Evolutionary conservation across 2,888 invertebrate species (phyloP), one percentile per base, ranked within the genome.

Genomic region (Dicyrtoma fusca): DNA sequence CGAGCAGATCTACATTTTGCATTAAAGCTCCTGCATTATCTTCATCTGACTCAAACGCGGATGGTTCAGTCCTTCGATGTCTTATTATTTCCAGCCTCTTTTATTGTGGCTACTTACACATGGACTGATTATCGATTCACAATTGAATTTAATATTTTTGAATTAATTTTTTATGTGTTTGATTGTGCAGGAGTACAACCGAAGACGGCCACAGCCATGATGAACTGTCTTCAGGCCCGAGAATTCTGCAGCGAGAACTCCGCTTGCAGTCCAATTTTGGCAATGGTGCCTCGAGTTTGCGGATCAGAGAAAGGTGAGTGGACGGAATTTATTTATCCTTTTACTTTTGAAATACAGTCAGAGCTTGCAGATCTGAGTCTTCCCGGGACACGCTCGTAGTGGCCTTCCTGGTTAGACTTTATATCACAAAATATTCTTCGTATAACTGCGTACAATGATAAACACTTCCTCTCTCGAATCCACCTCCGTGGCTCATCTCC

Each of bases 241-340:
- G 92, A 94, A 85, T 88, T 93, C 77, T 95, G 95, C 86, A 92
- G 92, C 85, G 93, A 94, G 83, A 93, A 95, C 86, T 89, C 92
- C 75, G 92, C 93, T 80, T 95, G 95, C 86, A 91, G 92, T 79
- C 92, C 94, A 77, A 94, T 94, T 84, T 85, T 94, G 83, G 93
- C 94, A 86, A 92, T 94, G 82, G 93, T 94, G 83, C 94, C 94
- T 70, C 88, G 94, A 81, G 93, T 94, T 81, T 95, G 94, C 85
- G 94, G 94, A 78, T 91, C 92, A 79, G 94, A 94, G 87, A 89
- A 92, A 84, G 94, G 94, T 94, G 84, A 90, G 90, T 87, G 8
- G n/a, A n/a, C n/a, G n/a, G 49, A 8, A 70, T 63, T 23, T 25
- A 23, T 23, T 10, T 25, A 34, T 8, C 34, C 34, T 8, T 34